Percentiles rank a stretch among this genome's conserved stretches.
Conservation (phyloP, 2,797 vertebrate species). For the Artibeus jamaicensis region DNA sequence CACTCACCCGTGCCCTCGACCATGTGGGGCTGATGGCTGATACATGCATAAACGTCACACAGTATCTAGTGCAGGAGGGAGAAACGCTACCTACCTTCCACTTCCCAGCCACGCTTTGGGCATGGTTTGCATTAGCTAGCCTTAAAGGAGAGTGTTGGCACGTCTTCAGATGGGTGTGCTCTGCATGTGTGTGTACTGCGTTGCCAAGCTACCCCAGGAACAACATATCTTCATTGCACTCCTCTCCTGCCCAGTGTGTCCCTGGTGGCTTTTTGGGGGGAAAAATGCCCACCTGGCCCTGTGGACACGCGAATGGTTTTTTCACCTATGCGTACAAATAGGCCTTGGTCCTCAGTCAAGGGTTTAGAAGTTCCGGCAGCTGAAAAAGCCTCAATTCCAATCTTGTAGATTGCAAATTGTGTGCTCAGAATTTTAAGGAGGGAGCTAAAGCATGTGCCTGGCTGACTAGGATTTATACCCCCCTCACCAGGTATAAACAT, state of each 20-base stretch:
- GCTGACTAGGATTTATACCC: constrained; percentile 15
- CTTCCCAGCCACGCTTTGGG: constrained; percentile 61
- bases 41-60: constrained; percentile 63
- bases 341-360: neutral
- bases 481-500: neutral
- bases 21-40: constrained; percentile 49
- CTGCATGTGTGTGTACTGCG: constrained; percentile 59
- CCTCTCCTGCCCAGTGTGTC: neutral
- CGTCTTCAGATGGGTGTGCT: constrained; percentile 71
- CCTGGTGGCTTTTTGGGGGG: neutral
- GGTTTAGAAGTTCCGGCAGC: neutral
- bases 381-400: neutral
- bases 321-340: neutral
- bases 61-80: constrained; percentile 44
- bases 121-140: constrained; percentile 78
- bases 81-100: constrained; percentile 71
- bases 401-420: neutral
- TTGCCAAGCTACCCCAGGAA: constrained; percentile 73
- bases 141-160: constrained; percentile 67
- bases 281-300: neutral
- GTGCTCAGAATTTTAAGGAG: neutral
- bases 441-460: neutral
- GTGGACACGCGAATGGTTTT: neutral
- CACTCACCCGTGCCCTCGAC: neutral
- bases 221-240: constrained; percentile 41